Evolutionary conservation across 2,888 invertebrate genomes (phyloP).

Genomic region (Eretmocerus hayati): DNA sequence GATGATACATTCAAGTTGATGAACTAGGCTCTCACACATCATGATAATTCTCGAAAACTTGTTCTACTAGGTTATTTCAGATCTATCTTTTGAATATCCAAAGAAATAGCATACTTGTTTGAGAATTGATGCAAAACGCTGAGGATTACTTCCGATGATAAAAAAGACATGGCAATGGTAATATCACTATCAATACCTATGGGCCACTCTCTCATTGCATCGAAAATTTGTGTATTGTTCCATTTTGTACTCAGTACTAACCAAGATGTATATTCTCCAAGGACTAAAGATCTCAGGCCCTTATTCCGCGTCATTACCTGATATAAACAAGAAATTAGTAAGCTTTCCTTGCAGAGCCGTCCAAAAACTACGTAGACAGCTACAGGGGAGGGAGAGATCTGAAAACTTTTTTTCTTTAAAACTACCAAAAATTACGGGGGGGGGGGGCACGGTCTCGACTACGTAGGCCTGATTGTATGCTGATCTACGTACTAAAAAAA

Average conservation of each 20-base stretch:
- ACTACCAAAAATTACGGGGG: too few species aligned
- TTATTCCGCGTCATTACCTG: constrained; percentile 11
- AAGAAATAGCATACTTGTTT: not conserved
- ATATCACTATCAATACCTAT: constrained; percentile 45
- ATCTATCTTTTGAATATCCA: not conserved
- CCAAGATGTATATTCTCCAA: constrained; percentile 43
- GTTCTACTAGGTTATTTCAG: too few species aligned
- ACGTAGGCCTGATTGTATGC: too few species aligned
- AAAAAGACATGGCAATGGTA: constrained; percentile 35
- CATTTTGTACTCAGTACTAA: constrained; percentile 36
- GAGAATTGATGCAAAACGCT: constrained; percentile 17
- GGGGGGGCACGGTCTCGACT: too few species aligned
- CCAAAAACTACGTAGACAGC: too few species aligned
- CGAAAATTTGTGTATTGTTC: constrained; percentile 34
- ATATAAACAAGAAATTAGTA: too few species aligned
- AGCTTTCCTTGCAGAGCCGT: too few species aligned
- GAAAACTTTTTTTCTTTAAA: too few species aligned
- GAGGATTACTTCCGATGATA: constrained; percentile 19
- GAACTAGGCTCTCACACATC: not conserved
- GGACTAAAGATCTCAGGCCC: constrained; percentile 20
- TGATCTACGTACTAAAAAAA: too few species aligned
- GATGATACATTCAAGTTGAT: not conserved
- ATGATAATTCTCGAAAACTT: too few species aligned
- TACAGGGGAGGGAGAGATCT: too few species aligned
- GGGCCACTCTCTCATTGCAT: constrained; percentile 35